Percentiles rank a stretch among this genome's conserved stretches.
Conservation (phyloP, 2,888 invertebrate species). For the Drosophila niveifrons region DNA sequence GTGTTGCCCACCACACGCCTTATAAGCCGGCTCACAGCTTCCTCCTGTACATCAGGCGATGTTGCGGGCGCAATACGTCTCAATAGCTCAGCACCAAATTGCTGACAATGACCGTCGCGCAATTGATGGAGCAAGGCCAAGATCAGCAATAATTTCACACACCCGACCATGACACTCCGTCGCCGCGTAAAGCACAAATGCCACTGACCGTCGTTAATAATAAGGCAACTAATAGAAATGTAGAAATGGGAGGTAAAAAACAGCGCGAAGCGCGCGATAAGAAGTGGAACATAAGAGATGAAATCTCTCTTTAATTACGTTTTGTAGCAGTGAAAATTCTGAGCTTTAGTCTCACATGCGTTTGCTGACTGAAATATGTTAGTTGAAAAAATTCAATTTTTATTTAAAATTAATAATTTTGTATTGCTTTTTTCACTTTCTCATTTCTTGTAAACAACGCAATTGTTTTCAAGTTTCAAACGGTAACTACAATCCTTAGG, state of each 20-base stretch:
- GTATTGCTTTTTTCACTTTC: neutral
- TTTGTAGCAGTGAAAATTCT: constrained; percentile 5
- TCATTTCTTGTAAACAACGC: neutral
- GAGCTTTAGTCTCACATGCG: neutral
- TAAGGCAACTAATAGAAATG: neutral
- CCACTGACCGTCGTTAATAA: constrained; percentile 15
- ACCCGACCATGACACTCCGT: constrained; percentile 33
- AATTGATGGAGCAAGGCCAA: constrained; percentile 43
- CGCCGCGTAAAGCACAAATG: constrained; percentile 30
- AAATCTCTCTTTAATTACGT: neutral
- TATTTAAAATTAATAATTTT: neutral
- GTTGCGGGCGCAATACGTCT: constrained; percentile 51
- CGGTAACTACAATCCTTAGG: constrained; percentile 36
- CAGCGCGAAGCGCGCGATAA: neutral
- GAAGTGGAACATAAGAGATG: neutral
- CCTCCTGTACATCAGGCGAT: constrained; percentile 57
- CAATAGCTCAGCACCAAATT: constrained; percentile 37
- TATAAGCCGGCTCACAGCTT: constrained; percentile 65
- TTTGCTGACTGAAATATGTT: no score
- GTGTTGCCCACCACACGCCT: constrained; percentile 61
- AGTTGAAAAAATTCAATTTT: neutral
- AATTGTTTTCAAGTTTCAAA: constrained; percentile 41
- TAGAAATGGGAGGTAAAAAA: neutral
- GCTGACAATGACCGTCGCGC: constrained; percentile 12
- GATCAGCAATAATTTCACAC: constrained; percentile 29